These are phyloP conservation scores for Patiria pectinifera DNA, from an alignment of 53 echinoderm and acorn worm species.

Conservation along the genomic window DNA sequence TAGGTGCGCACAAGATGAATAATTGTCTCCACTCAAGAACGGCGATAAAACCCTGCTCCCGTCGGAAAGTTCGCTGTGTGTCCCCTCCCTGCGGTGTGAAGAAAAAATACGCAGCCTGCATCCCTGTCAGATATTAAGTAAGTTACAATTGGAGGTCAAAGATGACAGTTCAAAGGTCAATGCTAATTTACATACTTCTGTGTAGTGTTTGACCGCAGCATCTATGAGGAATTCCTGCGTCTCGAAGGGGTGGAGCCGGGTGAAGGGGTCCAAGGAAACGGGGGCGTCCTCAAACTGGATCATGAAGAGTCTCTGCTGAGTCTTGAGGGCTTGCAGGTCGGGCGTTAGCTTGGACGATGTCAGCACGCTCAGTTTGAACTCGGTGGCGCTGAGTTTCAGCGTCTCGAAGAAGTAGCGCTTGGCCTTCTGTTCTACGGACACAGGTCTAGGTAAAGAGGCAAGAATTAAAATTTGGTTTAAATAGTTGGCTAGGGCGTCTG, in stretches of 20 bases:
- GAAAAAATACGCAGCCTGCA: no score
- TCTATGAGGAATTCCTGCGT: slow-evolving; percentile 86
- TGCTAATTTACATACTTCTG: slow-evolving; percentile 74
- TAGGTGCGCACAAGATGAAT: no score
- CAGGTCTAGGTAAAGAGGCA: slow-evolving; percentile 32
- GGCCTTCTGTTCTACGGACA: slow-evolving; percentile 70
- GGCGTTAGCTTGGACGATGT: slow-evolving; percentile 84
- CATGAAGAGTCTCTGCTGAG: slow-evolving; percentile 75
- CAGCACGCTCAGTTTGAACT: slow-evolving; percentile 86
- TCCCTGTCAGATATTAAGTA: neutral
- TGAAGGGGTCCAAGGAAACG: slow-evolving; percentile 90
- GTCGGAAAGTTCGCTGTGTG: no score
- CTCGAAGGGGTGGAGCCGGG: slow-evolving; percentile 91
- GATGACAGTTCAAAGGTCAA: neutral
- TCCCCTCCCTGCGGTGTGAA: no score
- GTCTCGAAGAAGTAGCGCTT: slow-evolving; percentile 93
- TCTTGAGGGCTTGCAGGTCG: slow-evolving; percentile 80
- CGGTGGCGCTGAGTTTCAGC: slow-evolving; percentile 83
- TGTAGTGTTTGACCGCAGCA: slow-evolving; percentile 82
- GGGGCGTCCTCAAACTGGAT: slow-evolving; percentile 98
- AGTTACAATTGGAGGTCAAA: neutral
- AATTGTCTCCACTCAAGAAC: no score
- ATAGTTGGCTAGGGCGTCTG: neutral
- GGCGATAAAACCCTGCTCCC: no score
- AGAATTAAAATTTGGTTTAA: neutral